Evolutionary conservation across 2,797 vertebrate species (phyloP).

Genomic region (Garrulus glandarius): DNA sequence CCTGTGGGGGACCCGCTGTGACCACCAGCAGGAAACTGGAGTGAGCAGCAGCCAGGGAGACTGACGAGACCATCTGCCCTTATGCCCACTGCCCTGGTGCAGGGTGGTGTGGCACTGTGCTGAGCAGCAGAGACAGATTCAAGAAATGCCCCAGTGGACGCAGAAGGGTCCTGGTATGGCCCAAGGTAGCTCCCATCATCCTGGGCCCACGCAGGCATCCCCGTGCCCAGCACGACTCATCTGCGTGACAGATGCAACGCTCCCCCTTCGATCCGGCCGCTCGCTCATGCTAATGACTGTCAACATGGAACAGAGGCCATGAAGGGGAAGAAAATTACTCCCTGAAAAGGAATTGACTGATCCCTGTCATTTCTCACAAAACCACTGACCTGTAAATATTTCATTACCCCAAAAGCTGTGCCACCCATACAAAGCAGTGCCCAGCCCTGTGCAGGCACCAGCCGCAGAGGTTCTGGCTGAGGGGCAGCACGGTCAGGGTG

Average conservation of each 20-base stretch:
- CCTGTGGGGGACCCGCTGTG: neutral
- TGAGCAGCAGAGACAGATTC: neutral
- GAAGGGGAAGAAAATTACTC: constrained; percentile 88
- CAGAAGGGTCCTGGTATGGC: neutral
- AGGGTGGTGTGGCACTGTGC: accelerated
- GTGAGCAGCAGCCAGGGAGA: neutral
- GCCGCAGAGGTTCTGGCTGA: neutral
- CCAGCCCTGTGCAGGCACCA: neutral
- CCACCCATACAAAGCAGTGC: constrained; percentile 84
- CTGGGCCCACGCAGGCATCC: accelerated
- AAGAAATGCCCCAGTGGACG: accelerated
- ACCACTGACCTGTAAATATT: constrained; percentile 99
- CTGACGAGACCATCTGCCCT: accelerated
- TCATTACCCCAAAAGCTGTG: constrained; percentile 89
- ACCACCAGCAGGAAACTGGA: neutral
- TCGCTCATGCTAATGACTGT: constrained; percentile 84
- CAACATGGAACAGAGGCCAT: constrained; percentile 81
- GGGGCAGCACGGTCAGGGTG: accelerated
- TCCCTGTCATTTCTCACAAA: constrained; percentile 93
- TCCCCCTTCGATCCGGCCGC: constrained; percentile 72
- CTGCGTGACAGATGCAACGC: constrained; percentile 69
- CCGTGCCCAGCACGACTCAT: neutral
- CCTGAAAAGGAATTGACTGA: constrained; percentile 93
- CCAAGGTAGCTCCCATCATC: neutral
- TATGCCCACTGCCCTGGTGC: accelerated